These are phyloP conservation scores for Drosophila pseudoananassae DNA, from an alignment of 1,140 invertebrate species.

Conservation along the genomic window DNA sequence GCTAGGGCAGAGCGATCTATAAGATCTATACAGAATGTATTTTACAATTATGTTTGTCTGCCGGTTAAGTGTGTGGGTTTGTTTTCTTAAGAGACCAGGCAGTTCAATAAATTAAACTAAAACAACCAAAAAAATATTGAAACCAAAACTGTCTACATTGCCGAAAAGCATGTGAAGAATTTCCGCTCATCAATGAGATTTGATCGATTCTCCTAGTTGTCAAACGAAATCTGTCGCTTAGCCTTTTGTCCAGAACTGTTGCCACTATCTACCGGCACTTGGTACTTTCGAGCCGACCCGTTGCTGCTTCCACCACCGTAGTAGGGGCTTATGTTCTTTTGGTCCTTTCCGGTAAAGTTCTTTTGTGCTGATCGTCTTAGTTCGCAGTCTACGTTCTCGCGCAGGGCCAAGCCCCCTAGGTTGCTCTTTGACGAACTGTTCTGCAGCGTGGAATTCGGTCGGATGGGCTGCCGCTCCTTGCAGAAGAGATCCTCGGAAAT, in stretches of 20 bases:
- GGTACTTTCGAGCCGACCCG: conserved; percentile 50
- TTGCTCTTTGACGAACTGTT: conserved; percentile 83
- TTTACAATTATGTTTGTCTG: conserved; percentile 24
- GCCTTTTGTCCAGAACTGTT: conserved; percentile 56
- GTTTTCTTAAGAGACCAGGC: conserved; percentile 19
- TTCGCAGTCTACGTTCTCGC: conserved; percentile 78
- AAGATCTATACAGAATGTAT: conserved; percentile 33
- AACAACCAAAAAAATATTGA: conserved; percentile 53
- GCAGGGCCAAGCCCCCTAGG: conserved; percentile 63
- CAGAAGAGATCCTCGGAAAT: conserved; percentile 65
- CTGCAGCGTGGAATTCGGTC: conserved; percentile 56
- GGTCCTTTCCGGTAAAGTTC: conserved; percentile 80
- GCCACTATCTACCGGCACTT: conserved; percentile 12
- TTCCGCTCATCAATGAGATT: not conserved
- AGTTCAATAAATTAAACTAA: conserved; percentile 67
- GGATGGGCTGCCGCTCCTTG: conserved; percentile 51
- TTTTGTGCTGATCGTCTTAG: conserved; percentile 75
- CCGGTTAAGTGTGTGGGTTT: not conserved
- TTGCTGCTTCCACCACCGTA: conserved; percentile 52
- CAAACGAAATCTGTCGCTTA: conserved; percentile 79
- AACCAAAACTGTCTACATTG: conserved; percentile 39
- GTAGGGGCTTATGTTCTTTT: conserved; percentile 75
- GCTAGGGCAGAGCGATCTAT: conserved; percentile 20
- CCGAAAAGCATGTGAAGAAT: conserved; percentile 1
- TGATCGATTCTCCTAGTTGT: conserved; percentile 54